Conservation (phyloP, 2,113 vertebrate genomes). For the Toxostoma redivivum region DNA sequence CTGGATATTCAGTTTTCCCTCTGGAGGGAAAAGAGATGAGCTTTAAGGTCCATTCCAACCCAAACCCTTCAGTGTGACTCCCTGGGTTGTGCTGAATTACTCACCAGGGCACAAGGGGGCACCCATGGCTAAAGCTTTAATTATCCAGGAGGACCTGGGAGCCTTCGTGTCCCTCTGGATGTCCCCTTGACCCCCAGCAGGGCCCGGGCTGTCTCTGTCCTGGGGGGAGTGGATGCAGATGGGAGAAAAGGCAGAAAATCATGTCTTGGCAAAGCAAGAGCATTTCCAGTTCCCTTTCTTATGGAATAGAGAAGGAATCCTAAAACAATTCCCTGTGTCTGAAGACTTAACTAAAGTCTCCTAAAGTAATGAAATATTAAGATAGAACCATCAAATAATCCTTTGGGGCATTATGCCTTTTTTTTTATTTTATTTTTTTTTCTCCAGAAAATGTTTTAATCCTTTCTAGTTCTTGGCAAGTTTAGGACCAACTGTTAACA, state of each 20-base stretch:
- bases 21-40: background rate
- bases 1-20: background rate
- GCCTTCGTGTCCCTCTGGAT: background rate
- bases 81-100: background rate
- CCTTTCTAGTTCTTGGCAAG: background rate
- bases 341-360: background rate
- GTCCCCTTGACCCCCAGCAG: background rate
- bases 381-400: background rate
- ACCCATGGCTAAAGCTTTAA: constrained; percentile 44
- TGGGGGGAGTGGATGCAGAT: background rate
- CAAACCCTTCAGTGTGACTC: background rate
- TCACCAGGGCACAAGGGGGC: constrained; percentile 34
- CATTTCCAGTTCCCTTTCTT: background rate
- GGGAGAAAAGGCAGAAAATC: background rate
- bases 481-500: background rate
- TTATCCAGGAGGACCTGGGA: background rate
- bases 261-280: background rate
- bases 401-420: background rate
- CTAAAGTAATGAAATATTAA: background rate
- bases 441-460: background rate
- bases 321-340: background rate
- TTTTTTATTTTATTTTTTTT: background rate
- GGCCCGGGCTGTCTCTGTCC: rapidly evolving
- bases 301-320: background rate
- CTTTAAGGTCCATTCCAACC: background rate